Evolutionary conservation across 2,797 vertebrate genomes (phyloP).

Genomic region (Chelon labrosus): DNA sequence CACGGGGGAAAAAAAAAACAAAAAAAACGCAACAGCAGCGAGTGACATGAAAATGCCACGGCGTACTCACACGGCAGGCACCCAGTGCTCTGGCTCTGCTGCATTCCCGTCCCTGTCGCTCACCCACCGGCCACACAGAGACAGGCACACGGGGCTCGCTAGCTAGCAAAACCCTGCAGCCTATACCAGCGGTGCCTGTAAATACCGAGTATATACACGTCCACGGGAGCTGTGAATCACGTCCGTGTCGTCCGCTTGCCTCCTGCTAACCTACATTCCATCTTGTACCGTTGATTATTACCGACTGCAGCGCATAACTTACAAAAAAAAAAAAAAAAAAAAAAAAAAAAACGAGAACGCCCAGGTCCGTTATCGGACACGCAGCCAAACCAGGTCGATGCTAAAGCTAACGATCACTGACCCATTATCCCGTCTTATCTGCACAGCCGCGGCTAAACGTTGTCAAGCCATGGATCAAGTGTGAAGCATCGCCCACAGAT

Average conservation of each 20-base stretch:
- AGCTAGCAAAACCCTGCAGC: slow-evolving; percentile 17
- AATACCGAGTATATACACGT: too few species aligned
- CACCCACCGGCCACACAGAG: slow-evolving; percentile 37
- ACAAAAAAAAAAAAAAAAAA: too few species aligned
- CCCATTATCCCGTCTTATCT: background rate
- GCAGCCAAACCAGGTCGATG: slow-evolving; percentile 21
- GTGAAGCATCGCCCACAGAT: slow-evolving; percentile 13
- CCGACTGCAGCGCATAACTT: slow-evolving; percentile 51
- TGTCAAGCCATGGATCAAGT: slow-evolving; percentile 22
- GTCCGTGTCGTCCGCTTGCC: slow-evolving; percentile 5
- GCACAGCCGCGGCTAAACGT: slow-evolving; percentile 3
- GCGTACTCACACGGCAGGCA: background rate
- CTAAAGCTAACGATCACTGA: slow-evolving; percentile 9
- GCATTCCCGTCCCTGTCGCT: slow-evolving; percentile 47
- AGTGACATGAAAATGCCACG: slow-evolving; percentile 20
- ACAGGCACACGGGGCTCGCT: slow-evolving; percentile 12
- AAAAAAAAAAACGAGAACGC: slow-evolving; percentile 29
- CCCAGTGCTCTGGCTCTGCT: slow-evolving; percentile 18
- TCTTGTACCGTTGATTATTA: slow-evolving; percentile 10
- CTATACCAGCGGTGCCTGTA: background rate
- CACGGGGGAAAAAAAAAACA: background rate
- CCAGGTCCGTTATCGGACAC: slow-evolving; percentile 64
- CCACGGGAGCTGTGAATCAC: background rate
- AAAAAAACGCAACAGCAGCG: background rate
- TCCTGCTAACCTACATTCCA: slow-evolving; percentile 28